These are phyloP conservation scores for Syngnathus typhle DNA, from an alignment of 2,113 vertebrate species.

Conservation along the genomic window DNA sequence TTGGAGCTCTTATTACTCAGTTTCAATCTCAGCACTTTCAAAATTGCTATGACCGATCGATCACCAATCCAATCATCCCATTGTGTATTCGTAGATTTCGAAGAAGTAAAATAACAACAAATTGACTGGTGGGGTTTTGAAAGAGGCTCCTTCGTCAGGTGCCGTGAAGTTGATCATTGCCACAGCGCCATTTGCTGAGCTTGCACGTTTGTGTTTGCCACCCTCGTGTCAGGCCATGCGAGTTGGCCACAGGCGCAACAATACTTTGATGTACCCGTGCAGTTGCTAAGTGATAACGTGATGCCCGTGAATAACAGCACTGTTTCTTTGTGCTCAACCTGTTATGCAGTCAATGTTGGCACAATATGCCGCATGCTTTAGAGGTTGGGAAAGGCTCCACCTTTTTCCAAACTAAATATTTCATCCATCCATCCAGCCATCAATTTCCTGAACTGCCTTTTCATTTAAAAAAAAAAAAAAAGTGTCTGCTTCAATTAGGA, in stretches of 20 bases:
- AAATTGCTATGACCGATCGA: no score
- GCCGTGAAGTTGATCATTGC: conserved; percentile 2
- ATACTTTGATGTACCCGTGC: conserved; percentile 40
- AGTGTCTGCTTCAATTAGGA: conserved; percentile 2
- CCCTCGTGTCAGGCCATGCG: conserved; percentile 8
- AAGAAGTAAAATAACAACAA: no score
- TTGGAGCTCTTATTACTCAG: no score
- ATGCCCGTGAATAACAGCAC: conserved; percentile 56
- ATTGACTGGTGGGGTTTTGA: no score
- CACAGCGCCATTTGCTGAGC: not conserved
- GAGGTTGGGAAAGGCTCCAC: conserved; percentile 17
- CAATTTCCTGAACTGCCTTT: no score
- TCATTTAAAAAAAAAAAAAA: conserved; percentile 14
- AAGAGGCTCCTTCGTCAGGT: not conserved
- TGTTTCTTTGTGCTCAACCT: conserved; percentile 53
- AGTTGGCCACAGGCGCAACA: conserved; percentile 31
- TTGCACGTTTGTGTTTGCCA: not conserved
- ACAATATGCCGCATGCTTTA: conserved; percentile 43
- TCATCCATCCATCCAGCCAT: conserved; percentile 1
- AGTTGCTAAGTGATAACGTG: conserved; percentile 60
- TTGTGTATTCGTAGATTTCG: no score
- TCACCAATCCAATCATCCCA: no score
- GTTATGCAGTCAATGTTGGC: conserved; percentile 48
- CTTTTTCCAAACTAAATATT: conserved; percentile 18
- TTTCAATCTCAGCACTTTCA: no score